A percentile compares a stretch with the other conserved stretches of the same genome.
Evolutionary conservation across 2,888 invertebrate genomes (phyloP).

Genomic region (Trichopoda pennipes): DNA sequence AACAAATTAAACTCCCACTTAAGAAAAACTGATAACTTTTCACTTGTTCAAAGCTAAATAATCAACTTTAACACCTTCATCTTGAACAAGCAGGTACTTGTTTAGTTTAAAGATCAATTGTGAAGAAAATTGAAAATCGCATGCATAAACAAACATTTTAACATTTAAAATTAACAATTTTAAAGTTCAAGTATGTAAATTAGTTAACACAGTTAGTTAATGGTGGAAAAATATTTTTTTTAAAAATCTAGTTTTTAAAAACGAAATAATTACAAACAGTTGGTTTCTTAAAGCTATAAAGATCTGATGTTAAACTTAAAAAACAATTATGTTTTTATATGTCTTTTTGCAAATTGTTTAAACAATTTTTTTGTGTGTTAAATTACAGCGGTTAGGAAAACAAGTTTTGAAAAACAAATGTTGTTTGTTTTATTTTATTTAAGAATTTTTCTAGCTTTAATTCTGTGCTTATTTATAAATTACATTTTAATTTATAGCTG

Average conservation of each 20-base stretch:
- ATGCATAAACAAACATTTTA: constrained; percentile 6
- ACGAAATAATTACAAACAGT: constrained; percentile 4
- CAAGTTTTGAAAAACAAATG: constrained; percentile 11
- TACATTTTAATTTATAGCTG: constrained; percentile 28
- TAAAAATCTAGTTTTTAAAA: constrained; percentile 1
- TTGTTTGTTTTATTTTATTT: neutral
- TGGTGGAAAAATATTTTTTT: neutral
- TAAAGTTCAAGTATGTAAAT: constrained; percentile 66
- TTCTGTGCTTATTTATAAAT: constrained; percentile 21
- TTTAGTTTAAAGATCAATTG: neutral
- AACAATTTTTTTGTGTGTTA: constrained; percentile 30
- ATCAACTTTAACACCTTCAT: constrained; percentile 56
- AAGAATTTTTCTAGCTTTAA: constrained; percentile 36
- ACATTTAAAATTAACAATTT: constrained; percentile 35
- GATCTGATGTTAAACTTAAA: constrained; percentile 17
- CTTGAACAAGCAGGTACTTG: neutral
- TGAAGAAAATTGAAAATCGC: constrained; percentile 12
- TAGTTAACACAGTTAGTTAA: constrained; percentile 27
- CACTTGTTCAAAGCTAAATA: constrained; percentile 30
- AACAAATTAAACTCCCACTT: constrained; percentile 39
- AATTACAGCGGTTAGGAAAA: constrained; percentile 36
- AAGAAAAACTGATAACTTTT: neutral
- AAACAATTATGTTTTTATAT: constrained; percentile 14
- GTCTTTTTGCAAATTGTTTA: neutral
- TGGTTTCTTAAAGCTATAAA: constrained; percentile 14